A percentile compares a stretch with the other conserved stretches of the same genome.
These are phyloP conservation scores for Nibea albiflora DNA, from an alignment of 2,113 vertebrate genomes.

Conservation along the genomic window DNA sequence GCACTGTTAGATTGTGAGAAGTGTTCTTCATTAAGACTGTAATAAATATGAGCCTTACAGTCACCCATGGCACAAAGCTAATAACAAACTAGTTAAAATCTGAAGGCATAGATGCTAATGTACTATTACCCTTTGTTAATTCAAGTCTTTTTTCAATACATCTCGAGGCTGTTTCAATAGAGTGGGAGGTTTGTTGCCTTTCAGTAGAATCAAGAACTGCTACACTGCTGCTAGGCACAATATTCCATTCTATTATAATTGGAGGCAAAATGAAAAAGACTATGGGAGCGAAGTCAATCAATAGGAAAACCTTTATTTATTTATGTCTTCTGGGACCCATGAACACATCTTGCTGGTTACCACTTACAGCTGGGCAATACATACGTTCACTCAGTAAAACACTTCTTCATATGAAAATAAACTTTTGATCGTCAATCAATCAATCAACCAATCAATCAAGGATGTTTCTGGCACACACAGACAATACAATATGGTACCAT, in stretches of 20 bases:
- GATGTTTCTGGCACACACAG: no score
- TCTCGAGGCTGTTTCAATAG: conserved; percentile 13
- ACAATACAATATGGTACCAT: no score
- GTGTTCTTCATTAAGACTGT: conserved; percentile 29
- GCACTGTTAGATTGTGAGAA: not conserved
- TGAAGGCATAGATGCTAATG: conserved; percentile 3
- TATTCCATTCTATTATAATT: not conserved
- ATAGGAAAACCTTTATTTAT: not conserved
- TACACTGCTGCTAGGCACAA: not conserved
- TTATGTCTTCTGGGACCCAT: not conserved
- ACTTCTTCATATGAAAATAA: not conserved
- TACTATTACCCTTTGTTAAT: conserved; percentile 6
- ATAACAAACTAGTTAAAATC: conserved; percentile 37
- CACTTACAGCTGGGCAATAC: not conserved
- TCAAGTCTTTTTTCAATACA: not conserved
- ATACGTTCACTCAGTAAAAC: not conserved
- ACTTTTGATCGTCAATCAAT: no score
- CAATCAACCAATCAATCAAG: no score
- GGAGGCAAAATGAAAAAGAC: not conserved
- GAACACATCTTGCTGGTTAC: not conserved
- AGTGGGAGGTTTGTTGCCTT: not conserved
- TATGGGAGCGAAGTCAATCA: not conserved
- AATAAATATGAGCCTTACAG: conserved; percentile 34
- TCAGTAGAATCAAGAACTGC: not conserved
- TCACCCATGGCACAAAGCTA: conserved; percentile 28